A percentile compares a stretch with the other conserved stretches of the same genome.
phyloP scores from a whole-genome alignment of 1,140 invertebrate genomes.

The Hyles euphorbiae region DNA sequence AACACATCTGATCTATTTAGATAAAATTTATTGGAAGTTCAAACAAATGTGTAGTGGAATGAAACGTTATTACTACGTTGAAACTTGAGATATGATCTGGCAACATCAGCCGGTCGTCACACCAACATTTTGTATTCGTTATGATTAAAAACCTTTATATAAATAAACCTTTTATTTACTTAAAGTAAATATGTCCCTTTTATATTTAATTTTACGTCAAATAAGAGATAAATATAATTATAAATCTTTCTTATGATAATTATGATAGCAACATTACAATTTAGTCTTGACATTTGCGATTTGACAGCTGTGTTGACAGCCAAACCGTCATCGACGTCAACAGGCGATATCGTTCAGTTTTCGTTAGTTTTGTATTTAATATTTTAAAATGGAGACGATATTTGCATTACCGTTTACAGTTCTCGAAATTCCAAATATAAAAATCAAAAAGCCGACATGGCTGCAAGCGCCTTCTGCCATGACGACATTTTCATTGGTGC shows the following conservation, averaged over 20 bases:
- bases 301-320: no score
- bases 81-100: background rate
- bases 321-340: slow-evolving; percentile 30
- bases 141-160: no score
- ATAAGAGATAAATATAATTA: no score
- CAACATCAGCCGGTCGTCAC: background rate
- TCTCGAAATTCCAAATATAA: slow-evolving; percentile 94
- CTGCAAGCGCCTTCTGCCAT: slow-evolving; percentile 94
- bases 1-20: no score
- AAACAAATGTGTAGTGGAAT: background rate
- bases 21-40: no score
- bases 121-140: no score
- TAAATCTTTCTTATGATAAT: no score
- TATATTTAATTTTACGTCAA: no score
- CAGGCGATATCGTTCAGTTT: slow-evolving; percentile 16
- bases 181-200: no score
- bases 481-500: slow-evolving; percentile 92
- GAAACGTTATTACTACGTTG: background rate
- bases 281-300: no score
- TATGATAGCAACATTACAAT: no score
- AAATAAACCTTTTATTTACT: no score
- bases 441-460: slow-evolving; percentile 94
- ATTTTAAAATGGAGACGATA: slow-evolving; percentile 82
- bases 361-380: slow-evolving; percentile 7
- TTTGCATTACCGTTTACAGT: slow-evolving; percentile 88